Conservation (phyloP, 2,113 vertebrate genomes). For the Charadrius vociferus region DNA sequence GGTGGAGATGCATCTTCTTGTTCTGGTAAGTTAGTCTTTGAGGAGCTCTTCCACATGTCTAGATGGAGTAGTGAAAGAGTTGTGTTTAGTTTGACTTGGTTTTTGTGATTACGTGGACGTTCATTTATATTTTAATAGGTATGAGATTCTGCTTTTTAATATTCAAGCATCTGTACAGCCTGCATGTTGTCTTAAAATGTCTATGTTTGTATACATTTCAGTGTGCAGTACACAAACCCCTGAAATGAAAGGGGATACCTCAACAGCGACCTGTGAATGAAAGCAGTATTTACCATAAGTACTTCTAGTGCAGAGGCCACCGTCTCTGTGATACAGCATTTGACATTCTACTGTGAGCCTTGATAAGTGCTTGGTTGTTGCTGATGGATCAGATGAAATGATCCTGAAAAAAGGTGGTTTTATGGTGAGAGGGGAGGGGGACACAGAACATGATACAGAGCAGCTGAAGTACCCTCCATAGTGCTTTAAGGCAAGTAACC, state of each 20-base stretch:
- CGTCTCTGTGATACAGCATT: background rate
- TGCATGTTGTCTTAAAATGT: conserved; percentile 11
- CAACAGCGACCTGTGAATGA: background rate
- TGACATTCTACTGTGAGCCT: conserved; percentile 1
- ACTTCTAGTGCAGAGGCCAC: background rate
- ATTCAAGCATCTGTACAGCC: background rate
- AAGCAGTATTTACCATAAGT: background rate
- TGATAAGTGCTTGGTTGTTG: background rate
- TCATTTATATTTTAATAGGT: background rate
- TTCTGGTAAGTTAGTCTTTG: conserved; percentile 73
- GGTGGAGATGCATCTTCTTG: conserved; percentile 85
- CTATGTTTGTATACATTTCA: conserved; percentile 20
- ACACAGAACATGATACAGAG: background rate
- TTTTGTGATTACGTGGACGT: background rate
- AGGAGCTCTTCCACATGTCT: background rate
- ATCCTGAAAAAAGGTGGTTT: background rate
- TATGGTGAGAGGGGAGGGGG: background rate
- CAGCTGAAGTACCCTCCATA: background rate
- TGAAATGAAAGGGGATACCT: background rate
- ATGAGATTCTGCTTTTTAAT: background rate
- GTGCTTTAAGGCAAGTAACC: background rate
- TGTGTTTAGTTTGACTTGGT: background rate
- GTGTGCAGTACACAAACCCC: background rate
- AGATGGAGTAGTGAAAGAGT: background rate
- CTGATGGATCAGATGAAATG: background rate